phyloP scores from a whole-genome alignment of 2,797 vertebrate species.

The Mormyrops attenuatus region DNA sequence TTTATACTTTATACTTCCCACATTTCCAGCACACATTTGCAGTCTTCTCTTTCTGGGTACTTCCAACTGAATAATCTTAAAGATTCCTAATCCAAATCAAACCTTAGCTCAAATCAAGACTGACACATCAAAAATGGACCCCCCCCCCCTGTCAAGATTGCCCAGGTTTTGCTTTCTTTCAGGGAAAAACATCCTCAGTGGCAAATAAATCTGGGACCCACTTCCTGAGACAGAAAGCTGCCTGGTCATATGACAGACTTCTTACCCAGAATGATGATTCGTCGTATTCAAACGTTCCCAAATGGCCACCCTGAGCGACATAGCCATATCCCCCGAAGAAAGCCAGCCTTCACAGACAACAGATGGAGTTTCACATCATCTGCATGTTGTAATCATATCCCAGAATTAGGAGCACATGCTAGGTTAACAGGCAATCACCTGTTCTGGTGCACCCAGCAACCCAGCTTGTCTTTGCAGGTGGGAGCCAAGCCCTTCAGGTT shows the following conservation, averaged over 20 bases:
- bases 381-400: background rate
- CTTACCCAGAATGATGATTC: constrained; percentile 80
- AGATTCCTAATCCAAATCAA: background rate
- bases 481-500: constrained; percentile 84
- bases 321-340: constrained; percentile 99
- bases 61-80: background rate
- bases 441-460: constrained; percentile 91
- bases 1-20: background rate
- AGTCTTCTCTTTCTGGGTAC: background rate
- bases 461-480: constrained; percentile 91
- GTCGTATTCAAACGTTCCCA: constrained; percentile 87
- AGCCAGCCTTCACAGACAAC: constrained; percentile 65
- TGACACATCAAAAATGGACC: background rate
- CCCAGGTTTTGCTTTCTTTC: background rate
- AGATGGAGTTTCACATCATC: background rate
- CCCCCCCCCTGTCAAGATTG: background rate
- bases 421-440: constrained; percentile 61
- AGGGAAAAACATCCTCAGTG: background rate
- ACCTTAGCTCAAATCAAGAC: background rate
- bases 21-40: background rate
- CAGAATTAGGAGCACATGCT: background rate
- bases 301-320: constrained; percentile 71
- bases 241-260: background rate
- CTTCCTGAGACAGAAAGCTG: background rate
- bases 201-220: background rate